Percentiles rank a stretch among this genome's conserved stretches.
These are phyloP conservation scores for Cyanistes caeruleus DNA, from an alignment of 2,113 vertebrate species.

Conservation along the genomic window DNA sequence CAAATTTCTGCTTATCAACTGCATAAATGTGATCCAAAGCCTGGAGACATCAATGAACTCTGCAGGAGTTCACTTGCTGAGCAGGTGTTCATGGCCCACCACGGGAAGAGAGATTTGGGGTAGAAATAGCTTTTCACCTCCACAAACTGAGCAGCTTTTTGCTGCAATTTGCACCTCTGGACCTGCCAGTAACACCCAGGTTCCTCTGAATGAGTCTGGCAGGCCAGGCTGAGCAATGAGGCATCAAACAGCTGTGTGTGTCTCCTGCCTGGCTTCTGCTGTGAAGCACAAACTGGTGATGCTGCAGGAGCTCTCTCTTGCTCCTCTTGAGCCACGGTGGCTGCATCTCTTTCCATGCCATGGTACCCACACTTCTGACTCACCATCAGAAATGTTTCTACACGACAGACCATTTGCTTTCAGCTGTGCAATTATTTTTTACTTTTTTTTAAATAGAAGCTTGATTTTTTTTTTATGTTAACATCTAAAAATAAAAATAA, in stretches of 20 bases:
- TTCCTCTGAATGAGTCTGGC: neutral
- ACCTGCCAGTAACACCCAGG: neutral
- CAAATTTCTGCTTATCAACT: neutral
- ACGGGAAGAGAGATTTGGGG: neutral
- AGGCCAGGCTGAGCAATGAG: neutral
- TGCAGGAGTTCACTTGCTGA: neutral
- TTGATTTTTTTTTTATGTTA: neutral
- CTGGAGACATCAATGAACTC: slow-evolving; percentile 29
- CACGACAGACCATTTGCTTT: neutral
- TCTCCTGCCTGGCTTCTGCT: neutral
- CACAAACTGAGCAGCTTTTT: neutral
- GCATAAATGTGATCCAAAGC: neutral
- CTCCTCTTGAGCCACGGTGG: fast-evolving
- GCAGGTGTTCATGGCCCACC: neutral
- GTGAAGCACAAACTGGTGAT: neutral
- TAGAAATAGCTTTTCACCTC: slow-evolving; percentile 1
- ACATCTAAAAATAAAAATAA: neutral
- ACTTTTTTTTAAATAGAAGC: neutral
- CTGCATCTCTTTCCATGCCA: neutral
- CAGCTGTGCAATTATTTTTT: neutral
- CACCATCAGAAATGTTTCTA: neutral
- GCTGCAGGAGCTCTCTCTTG: neutral
- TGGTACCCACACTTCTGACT: neutral
- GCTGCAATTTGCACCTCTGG: neutral
- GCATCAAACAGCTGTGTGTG: neutral